Percentiles rank a stretch among this genome's conserved stretches.
phyloP scores from a whole-genome alignment of 2,113 vertebrate species.

The Lepus americanus region DNA sequence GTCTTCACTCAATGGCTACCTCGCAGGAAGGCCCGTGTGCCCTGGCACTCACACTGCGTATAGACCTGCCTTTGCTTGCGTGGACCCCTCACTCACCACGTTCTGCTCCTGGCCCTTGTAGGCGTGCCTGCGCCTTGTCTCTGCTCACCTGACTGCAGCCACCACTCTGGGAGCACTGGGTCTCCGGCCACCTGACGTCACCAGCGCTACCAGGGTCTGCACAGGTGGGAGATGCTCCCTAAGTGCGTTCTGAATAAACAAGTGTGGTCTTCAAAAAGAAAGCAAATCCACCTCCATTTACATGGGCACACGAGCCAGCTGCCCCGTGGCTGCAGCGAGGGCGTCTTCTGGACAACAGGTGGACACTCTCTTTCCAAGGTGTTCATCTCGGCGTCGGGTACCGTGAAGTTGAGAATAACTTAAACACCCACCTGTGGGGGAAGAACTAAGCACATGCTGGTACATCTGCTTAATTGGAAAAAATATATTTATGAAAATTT shows the following conservation, averaged over 20 bases:
- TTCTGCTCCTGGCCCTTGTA: accelerated
- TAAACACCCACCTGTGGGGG: neutral
- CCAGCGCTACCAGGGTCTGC: accelerated
- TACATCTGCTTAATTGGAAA: neutral
- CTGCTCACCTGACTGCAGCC: neutral
- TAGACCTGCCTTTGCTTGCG: neutral
- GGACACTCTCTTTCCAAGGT: neutral
- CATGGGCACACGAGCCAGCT: neutral
- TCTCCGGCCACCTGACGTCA: neutral
- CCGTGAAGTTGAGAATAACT: neutral
- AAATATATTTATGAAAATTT: constrained; percentile 57
- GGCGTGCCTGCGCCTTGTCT: no score
- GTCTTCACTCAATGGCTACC: neutral
- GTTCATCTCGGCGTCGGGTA: neutral
- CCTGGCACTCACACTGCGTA: neutral
- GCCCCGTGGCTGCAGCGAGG: neutral
- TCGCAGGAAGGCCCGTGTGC: no score
- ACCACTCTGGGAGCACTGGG: neutral
- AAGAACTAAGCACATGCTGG: neutral
- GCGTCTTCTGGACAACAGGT: neutral
- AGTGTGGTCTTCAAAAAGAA: neutral
- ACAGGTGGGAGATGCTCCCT: neutral
- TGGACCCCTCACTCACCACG: neutral
- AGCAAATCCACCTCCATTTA: neutral
- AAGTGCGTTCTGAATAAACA: neutral